phyloP scores from a whole-genome alignment of 2,113 vertebrate genomes.

The Chrysochloris asiatica region DNA sequence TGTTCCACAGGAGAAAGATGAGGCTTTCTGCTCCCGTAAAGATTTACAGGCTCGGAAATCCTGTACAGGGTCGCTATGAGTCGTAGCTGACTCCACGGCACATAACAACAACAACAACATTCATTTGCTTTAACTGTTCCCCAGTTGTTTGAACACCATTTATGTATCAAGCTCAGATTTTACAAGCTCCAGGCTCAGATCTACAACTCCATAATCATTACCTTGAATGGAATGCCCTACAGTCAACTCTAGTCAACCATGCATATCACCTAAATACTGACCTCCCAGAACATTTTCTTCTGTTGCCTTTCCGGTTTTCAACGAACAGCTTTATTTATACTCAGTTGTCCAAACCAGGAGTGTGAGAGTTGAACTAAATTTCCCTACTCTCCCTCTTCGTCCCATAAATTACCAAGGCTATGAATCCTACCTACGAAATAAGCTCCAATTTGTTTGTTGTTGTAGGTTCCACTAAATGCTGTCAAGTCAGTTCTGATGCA shows the following conservation, averaged over 20 bases:
- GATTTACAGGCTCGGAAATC: no score
- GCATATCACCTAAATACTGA: neutral
- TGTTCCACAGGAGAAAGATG: no score
- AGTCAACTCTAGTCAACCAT: neutral
- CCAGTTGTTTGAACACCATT: neutral
- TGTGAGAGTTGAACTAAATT: neutral
- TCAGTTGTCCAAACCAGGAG: neutral
- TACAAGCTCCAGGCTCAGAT: neutral
- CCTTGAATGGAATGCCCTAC: neutral
- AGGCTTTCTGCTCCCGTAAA: no score
- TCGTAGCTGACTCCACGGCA: no score
- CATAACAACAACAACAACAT: no score
- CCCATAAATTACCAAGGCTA: no score
- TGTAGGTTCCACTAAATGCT: no score
- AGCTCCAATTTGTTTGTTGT: no score
- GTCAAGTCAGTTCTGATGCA: no score
- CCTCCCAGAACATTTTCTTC: neutral
- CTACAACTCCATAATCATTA: neutral
- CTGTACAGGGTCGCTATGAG: no score
- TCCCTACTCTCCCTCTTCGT: no score
- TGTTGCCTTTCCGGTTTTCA: neutral
- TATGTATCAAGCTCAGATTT: neutral
- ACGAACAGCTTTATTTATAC: neutral
- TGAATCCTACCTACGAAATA: no score
- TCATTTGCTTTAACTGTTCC: neutral